Evolutionary conservation across 2,113 vertebrate genomes (phyloP).

Genomic region (Macquaria ambigua): DNA sequence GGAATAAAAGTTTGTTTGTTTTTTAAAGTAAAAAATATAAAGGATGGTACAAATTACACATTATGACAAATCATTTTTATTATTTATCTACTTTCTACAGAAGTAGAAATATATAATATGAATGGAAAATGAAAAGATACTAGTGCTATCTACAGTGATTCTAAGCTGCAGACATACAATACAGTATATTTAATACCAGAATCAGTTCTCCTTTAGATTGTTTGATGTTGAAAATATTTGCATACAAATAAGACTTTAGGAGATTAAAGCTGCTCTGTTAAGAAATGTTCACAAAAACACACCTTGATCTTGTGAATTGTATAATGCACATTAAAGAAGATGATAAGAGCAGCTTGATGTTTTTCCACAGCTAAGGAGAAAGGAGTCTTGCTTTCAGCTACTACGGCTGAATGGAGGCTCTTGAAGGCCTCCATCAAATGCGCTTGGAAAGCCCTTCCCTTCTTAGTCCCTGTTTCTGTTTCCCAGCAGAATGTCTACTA

Average conservation of each 20-base stretch:
- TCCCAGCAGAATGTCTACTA: slow-evolving; percentile 93
- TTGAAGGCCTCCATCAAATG: neutral
- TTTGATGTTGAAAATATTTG: neutral
- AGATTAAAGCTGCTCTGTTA: neutral
- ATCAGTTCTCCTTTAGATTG: neutral
- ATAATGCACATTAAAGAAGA: neutral
- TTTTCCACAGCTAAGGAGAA: neutral
- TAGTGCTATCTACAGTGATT: neutral
- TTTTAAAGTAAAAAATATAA: too few species aligned
- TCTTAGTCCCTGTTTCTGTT: slow-evolving; percentile 4
- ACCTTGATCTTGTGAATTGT: neutral
- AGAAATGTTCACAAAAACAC: neutral
- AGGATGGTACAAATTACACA: neutral
- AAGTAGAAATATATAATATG: neutral
- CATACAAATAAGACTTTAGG: neutral
- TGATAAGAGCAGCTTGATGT: neutral
- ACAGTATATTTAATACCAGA: neutral
- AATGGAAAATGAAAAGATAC: neutral
- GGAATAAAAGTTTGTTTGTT: too few species aligned
- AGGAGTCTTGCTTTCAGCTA: neutral
- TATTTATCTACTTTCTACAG: too few species aligned
- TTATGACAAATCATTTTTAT: neutral
- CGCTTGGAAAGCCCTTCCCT: neutral
- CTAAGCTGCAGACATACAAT: neutral
- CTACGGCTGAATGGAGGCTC: neutral